Evolutionary conservation across 2,797 vertebrate genomes (phyloP), one percentile per base, ranked within the genome.

Genomic region (Fistularia commersonii): DNA sequence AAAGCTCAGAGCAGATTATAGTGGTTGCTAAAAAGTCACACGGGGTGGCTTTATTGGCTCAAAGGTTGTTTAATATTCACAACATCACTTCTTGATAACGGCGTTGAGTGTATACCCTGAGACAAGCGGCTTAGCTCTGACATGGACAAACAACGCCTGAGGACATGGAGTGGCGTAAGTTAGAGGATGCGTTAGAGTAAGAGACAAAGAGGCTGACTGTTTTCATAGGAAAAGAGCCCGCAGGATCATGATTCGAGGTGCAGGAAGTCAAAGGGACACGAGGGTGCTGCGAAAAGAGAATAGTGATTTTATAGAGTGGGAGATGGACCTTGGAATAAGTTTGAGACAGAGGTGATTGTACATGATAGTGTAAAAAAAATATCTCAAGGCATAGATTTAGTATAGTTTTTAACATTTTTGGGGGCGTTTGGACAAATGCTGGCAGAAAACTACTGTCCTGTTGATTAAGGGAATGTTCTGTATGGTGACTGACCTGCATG

Each of bases 11-110:
- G 65, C 61, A 77, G 77, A 83, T 82, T 81, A 79, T 67, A 60
- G 57, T 52, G 65, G 43, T 61, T 61, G 58, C 62, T 63, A 23
- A 65, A 82, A 77, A 79, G 71, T 67, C 78, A 71, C 66, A 78
- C 53, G 54, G 47, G 41, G 46, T 35, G 39, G 58, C 23, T 77
- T 87, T 78, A 87, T 85, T 86, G 77, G 77, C 80, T 86, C 41
- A 38, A 51, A 61, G 68, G 39, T 51, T 78, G 71, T 80, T 88
- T 86, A 88, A 79, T 82, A 86, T 87, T 83, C 71, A 54, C 63
- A 56, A 74, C 71, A 57, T 54, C 42, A 65, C 50, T 10, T 44
- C 61, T 60, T 45, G 33, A 11, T 66, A 61, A 56, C 43, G 8
- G 51, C 53, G 41, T 51, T 45, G 64, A 74, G 77, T 82, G 73